Percentiles rank a stretch among this genome's conserved stretches.
phyloP scores from a whole-genome alignment of 2,797 vertebrate species.

The Dendrocincla tyrannina region DNA sequence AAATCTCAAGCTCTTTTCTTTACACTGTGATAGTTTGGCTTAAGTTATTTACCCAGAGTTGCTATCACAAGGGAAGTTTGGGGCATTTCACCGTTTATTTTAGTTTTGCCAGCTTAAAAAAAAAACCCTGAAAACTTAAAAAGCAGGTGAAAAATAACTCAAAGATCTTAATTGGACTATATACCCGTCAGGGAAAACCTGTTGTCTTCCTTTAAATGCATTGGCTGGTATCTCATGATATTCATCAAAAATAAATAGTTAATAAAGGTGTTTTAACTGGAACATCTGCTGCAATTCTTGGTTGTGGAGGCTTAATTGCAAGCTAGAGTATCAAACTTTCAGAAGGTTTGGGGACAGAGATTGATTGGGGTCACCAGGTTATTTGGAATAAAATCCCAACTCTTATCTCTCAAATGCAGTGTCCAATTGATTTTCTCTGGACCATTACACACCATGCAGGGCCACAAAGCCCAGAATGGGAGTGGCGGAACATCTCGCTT shows the following conservation, averaged over 20 bases:
- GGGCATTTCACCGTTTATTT: neutral
- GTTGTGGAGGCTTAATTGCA: conserved; percentile 77
- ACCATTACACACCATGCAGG: conserved; percentile 82
- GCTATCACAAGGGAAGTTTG: neutral
- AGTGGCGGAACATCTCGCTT: conserved; percentile 41
- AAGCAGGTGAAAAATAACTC: neutral
- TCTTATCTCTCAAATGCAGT: conserved; percentile 86
- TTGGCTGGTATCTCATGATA: conserved; percentile 12
- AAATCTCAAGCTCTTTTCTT: neutral
- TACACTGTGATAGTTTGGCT: neutral
- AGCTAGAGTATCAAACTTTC: conserved; percentile 76
- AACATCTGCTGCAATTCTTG: conserved; percentile 89
- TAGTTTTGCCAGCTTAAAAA: conserved; percentile 25
- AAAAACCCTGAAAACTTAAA: neutral
- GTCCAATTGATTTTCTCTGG: conserved; percentile 93
- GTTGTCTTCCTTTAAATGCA: neutral
- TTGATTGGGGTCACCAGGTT: conserved; percentile 89
- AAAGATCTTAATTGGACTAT: conserved; percentile 3
- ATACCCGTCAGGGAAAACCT: conserved; percentile 3
- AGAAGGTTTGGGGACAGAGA: conserved; percentile 86
- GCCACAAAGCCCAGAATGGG: conserved; percentile 1
- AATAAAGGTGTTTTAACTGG: conserved; percentile 78
- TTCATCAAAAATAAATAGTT: conserved; percentile 70
- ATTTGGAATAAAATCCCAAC: conserved; percentile 78
- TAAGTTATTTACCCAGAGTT: neutral